Evolutionary conservation across 2,888 invertebrate genomes (phyloP), one percentile per base, ranked within the genome.

Genomic region (Belgica antarctica): DNA sequence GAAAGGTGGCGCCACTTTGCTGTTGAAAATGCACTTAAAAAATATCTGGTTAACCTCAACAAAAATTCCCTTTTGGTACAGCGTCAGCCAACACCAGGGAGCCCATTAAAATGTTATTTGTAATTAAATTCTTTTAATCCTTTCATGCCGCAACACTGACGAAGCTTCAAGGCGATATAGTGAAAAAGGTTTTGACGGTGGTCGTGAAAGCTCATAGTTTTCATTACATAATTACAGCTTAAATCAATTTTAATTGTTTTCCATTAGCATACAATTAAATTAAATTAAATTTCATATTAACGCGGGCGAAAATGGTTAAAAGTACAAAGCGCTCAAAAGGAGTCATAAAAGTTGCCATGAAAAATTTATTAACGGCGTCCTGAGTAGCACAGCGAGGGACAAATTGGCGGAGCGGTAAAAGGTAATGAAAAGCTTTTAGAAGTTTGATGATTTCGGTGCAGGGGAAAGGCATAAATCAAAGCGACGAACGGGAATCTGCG

Each of bases 191-290:
- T 17, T 27, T 31, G 41, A 41, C n/a, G 41, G 41, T n/a, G 62
- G 34, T 28, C 34, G 34, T 62, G 62, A 62, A 62, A 62, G 62
- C 34, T 62, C 19, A 62, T 34, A 62, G 62, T 62, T 62, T 62
- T 62, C 27, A 62, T 62, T 62, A 62, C 62, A 28, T 62, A 28
- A 62, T 62, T 62, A 31, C 31, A 28, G 62, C 62, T 62, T 62
- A 68, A 68, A 68, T 68, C 68, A 68, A 57, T 52, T 68, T 68
- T 57, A 68, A 68, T 68, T 68, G 68, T 57, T 57, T 57, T 68
- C 68, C 68, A 68, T 68, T 68, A 68, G 28, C 68, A 57, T 57
- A 46, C 28, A 57, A 68, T 68, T 68, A 17, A 68, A 68, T 68
- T 68, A 57, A 68, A 57, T 52, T 52, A 22, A 4, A 7, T 24